These are phyloP conservation scores for Thereuonema tuberculata DNA, from an alignment of 1,140 invertebrate genomes.

Conservation along the genomic window DNA sequence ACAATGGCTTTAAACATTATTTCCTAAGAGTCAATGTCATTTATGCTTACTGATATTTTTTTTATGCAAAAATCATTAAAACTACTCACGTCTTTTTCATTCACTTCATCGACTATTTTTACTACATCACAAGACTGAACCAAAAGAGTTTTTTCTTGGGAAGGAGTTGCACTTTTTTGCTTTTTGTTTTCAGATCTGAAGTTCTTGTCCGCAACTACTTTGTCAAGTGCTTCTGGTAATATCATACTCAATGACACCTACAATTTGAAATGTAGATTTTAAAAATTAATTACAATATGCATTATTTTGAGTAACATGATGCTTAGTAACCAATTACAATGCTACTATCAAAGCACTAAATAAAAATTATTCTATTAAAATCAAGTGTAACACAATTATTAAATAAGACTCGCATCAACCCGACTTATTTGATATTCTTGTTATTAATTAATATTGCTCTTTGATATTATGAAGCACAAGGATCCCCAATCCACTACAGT, in stretches of 20 bases:
- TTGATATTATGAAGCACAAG: no score
- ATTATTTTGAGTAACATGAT: no score
- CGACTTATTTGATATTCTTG: no score
- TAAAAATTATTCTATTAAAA: no score
- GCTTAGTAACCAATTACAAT: no score
- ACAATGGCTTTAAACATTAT: neutral
- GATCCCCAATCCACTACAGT: no score
- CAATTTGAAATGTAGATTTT: neutral
- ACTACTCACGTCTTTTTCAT: neutral
- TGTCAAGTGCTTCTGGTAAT: neutral
- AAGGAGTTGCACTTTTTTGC: neutral
- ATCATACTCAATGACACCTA: slow-evolving; percentile 1
- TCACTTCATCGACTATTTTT: neutral
- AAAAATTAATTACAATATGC: no score
- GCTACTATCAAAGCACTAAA: no score
- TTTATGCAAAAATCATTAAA: neutral
- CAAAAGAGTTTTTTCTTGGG: slow-evolving; percentile 1
- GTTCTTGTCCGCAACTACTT: neutral
- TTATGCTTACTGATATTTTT: neutral
- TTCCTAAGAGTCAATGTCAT: neutral
- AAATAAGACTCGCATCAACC: no score
- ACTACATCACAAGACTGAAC: neutral
- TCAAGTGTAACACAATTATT: no score
- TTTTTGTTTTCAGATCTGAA: neutral
- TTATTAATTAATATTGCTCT: no score